Percentiles rank a stretch among this genome's conserved stretches.
Evolutionary conservation across 2,797 vertebrate species (phyloP).

Genomic region (Melanotaenia pygmaea): DNA sequence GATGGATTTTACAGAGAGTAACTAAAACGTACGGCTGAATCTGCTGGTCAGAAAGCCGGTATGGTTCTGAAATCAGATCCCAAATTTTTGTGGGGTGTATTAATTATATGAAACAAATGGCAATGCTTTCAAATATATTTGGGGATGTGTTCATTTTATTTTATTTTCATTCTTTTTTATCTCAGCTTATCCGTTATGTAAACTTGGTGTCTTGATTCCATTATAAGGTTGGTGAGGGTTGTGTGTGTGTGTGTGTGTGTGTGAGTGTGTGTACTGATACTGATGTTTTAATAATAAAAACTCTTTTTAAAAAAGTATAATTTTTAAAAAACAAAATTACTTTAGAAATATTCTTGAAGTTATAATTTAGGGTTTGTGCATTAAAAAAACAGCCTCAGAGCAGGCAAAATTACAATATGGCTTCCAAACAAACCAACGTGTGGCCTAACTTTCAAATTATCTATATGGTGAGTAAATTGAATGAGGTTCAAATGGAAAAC

Average conservation of each 20-base stretch:
- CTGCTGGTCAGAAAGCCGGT: background rate
- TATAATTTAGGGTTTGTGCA: background rate
- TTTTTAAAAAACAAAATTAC: background rate
- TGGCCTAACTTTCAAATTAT: background rate
- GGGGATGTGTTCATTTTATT: background rate
- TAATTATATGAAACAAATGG: background rate
- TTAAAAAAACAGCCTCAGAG: background rate
- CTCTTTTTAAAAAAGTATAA: background rate
- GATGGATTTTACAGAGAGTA: background rate
- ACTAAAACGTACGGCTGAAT: background rate
- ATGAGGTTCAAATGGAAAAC: background rate
- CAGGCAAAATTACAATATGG: background rate
- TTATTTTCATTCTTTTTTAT: no score
- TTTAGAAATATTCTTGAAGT: background rate
- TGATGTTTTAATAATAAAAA: no score
- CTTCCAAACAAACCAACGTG: background rate
- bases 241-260: no score
- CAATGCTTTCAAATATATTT: background rate
- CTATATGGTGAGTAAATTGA: background rate
- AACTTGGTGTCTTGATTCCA: no score
- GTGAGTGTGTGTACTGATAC: background rate
- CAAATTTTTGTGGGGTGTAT: background rate
- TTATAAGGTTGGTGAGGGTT: no score
- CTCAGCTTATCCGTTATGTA: no score
- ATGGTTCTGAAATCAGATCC: background rate